Evolutionary conservation across 2,888 invertebrate genomes (phyloP), one percentile per base, ranked within the genome.

Genomic region (Timema cristinae): DNA sequence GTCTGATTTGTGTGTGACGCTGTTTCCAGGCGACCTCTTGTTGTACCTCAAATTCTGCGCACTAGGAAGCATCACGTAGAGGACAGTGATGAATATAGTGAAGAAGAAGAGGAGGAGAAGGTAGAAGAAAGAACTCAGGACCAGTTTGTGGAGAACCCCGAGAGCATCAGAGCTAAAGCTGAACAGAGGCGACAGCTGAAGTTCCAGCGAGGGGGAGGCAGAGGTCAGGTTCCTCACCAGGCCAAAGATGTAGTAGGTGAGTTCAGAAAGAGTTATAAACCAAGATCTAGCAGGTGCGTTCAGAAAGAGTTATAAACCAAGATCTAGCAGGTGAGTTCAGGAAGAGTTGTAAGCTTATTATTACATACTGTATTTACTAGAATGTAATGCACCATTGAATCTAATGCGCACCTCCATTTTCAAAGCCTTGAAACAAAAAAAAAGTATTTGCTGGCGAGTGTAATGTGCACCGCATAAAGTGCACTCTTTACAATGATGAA

Each of bases 111-210:
- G 4, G 32, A 32, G 32, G 32, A 32, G 32, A 32, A 32, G 32
- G 32, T 32, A 32, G 32, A 32, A 66, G 7, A 7, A 59, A 7
- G 73, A 59, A 32, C 70, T 75, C 74, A 51, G 76, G 63, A 70
- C 47, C 67, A 71, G 13, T 75, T 75, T 66, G 73, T 75, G 7
- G 87, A 88, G 78, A 91, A 95, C 83, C 94, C 95, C 0, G 93
- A 91, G 72, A 85, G 87, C 72, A 75, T 90, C 63, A 85, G 94
- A 50, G 92, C 89, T 16, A 84, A 89, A 70, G 85, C 90, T 63
- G 92, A 92, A 76, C 80, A 82, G 73, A 78, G 80, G 75, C 77
- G 82, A 72, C 76, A 78, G 71, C 76, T 77, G 63, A 79, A 77
- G 76, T 78, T 77, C 74, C 78, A 78, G 66, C 75, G 76, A 72